phyloP scores from a whole-genome alignment of 1,140 invertebrate genomes.

The Drosophila busckii region DNA sequence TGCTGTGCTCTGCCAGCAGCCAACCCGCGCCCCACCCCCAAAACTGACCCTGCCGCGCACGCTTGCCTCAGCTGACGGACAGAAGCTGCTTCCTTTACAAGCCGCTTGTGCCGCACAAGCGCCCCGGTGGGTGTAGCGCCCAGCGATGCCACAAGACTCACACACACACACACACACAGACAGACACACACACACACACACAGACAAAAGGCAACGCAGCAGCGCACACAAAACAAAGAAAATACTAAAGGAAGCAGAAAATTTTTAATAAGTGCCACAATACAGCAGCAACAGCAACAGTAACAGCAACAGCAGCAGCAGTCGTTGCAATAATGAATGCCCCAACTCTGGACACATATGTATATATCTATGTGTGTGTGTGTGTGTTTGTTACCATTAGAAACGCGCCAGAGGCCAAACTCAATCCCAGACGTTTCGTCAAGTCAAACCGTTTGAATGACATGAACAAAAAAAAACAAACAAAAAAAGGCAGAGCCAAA shows the following conservation, averaged over 20 bases:
- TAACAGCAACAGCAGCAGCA: slow-evolving; percentile 15
- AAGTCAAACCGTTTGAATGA: slow-evolving; percentile 44
- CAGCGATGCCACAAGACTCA: no score
- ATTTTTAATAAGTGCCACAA: slow-evolving; percentile 77
- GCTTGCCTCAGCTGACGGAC: no score
- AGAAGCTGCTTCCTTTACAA: no score
- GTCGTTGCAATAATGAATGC: slow-evolving; percentile 53
- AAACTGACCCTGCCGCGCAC: no score
- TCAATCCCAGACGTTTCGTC: slow-evolving; percentile 29
- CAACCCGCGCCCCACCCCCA: neutral
- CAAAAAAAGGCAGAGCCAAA: slow-evolving; percentile 35
- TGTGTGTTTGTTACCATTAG: slow-evolving; percentile 28
- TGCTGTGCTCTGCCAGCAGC: slow-evolving; percentile 5
- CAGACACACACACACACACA: slow-evolving; percentile 5
- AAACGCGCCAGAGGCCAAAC: slow-evolving; percentile 44
- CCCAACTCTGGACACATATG: slow-evolving; percentile 18
- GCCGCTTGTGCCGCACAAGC: no score
- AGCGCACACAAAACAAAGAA: slow-evolving; percentile 11
- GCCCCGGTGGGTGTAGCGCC: no score
- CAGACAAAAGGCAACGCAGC: neutral
- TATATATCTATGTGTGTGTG: slow-evolving; percentile 5
- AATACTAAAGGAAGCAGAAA: slow-evolving; percentile 50
- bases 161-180: no score
- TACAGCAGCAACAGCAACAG: slow-evolving; percentile 41
- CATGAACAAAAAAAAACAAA: no score